Evolutionary conservation across 2,113 vertebrate species (phyloP).

Genomic region (Ptilorrhoa leucosticta): DNA sequence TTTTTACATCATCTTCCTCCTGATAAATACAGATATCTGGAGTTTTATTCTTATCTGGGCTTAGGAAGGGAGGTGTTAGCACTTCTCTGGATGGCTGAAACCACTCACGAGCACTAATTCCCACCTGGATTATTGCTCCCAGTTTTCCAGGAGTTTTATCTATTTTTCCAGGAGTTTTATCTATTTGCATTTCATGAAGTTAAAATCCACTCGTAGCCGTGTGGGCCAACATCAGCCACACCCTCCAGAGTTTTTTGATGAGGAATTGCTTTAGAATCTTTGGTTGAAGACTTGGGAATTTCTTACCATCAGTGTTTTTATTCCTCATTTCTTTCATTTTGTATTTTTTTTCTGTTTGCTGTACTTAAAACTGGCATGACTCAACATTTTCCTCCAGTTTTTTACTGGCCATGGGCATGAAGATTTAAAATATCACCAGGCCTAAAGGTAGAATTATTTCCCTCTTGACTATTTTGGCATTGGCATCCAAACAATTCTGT

Average conservation of each 20-base stretch:
- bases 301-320: not conserved
- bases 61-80: not conserved
- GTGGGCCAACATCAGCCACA: not conserved
- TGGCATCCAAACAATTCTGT: not conserved
- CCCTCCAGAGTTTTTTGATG: fast-evolving
- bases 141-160: not conserved
- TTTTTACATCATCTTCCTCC: not conserved
- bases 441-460: not conserved
- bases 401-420: fast-evolving
- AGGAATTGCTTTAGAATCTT: not conserved
- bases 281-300: not conserved
- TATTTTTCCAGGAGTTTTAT: not conserved
- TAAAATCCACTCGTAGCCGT: not conserved
- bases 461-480: not conserved
- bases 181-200: not conserved
- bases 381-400: not conserved
- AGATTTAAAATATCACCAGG: not conserved
- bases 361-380: not conserved
- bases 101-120: fast-evolving
- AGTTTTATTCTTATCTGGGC: not conserved
- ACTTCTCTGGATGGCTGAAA: not conserved
- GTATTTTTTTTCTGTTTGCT: fast-evolving
- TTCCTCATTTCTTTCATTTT: not conserved
- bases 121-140: not conserved
- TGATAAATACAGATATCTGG: not conserved